Evolutionary conservation across 2,888 invertebrate genomes (phyloP), one percentile per base, ranked within the genome.

Genomic region (Machimus atricapillus): DNA sequence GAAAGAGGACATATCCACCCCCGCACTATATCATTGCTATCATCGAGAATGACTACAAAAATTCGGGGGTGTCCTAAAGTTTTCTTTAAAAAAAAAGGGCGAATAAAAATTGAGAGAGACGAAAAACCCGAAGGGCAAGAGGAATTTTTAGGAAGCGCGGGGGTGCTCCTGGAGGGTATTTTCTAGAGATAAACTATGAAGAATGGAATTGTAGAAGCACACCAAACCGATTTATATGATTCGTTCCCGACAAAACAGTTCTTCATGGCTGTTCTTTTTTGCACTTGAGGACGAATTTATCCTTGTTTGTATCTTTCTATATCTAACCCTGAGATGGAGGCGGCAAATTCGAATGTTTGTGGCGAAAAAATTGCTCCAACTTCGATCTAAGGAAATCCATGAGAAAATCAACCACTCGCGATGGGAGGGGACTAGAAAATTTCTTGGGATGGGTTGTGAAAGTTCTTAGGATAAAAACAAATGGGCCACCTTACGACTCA

Each of bases 161-260:
- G 23, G 37, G 37, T 23, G 40, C 40, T 1, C 31, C 27, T 73
- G 37, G 66, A 83, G 83, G 83, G 58, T 83, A 83, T 83, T 83
- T 83, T 83, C 52, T 19, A 43, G 83, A 83, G 83, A 83, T 83
- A 83, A 83, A 83, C 83, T 83, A 83, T 83, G 83, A 83, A 66
- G 83, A 83, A 73, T 66, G 73, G 73, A 66, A 83, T 40, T 73
- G 43, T 73, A 66, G 83, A 8, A 73, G 31, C 73, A 83, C 66
- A 73, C 58, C 8, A 40, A 83, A 14, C 23, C 66, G 66, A 83
- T 83, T 83, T 83, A 83, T 83, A 37, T 66, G 83, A 83, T 83
- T 83, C 73, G 37, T 40, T 40, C 66, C n/a, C 58, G 66, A 83
- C 58, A 83, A 83, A 58, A 83, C 66, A 66, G 73, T 83, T 83